A percentile compares a stretch with the other conserved stretches of the same genome.
phyloP scores from a whole-genome alignment of 2,113 vertebrate species.

The Scolopax mira region DNA sequence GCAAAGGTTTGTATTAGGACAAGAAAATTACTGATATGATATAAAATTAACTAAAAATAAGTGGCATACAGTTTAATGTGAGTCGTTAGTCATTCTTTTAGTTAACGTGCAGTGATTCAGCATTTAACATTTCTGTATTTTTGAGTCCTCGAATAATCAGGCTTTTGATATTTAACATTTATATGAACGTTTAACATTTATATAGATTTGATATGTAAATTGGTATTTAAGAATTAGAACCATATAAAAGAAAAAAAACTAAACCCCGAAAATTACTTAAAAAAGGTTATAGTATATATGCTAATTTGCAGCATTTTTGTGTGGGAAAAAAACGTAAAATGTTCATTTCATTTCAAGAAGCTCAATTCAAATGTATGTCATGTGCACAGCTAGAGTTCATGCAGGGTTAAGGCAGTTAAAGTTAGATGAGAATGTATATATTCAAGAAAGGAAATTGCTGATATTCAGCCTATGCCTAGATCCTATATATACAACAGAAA shows the following conservation, averaged over 20 bases:
- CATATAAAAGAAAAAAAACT: background rate
- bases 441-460: background rate
- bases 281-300: background rate
- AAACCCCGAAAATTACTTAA: background rate
- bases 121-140: background rate
- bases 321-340: background rate
- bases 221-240: background rate
- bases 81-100: background rate
- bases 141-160: background rate
- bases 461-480: background rate
- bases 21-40: background rate
- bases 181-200: background rate
- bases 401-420: background rate
- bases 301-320: background rate
- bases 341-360: background rate
- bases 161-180: background rate
- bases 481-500: background rate
- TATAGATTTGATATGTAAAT: background rate
- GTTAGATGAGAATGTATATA: background rate
- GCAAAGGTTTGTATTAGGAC: background rate
- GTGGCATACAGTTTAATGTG: background rate
- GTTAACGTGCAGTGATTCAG: background rate
- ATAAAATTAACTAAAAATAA: background rate
- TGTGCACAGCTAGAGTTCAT: background rate
- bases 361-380: background rate